A percentile compares a stretch with the other conserved stretches of the same genome.
Conservation (phyloP, 1,140 invertebrate species). For the Formica selysi region DNA sequence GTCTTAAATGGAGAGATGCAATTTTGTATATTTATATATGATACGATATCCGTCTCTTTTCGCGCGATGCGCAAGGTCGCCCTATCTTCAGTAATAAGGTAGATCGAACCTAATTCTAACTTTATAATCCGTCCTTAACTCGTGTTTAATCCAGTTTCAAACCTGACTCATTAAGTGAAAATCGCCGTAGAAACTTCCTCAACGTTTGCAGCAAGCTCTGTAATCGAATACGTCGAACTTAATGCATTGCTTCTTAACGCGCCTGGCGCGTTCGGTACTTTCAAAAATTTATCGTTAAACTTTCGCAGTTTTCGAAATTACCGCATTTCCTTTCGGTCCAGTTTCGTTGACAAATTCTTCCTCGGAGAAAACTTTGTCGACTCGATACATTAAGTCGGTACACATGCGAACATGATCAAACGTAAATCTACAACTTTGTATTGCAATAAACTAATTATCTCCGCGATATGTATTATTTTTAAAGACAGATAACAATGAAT, state of each 20-base stretch:
- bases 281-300: slow-evolving; percentile 58
- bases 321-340: slow-evolving; percentile 35
- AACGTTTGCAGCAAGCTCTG: slow-evolving; percentile 29
- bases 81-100: slow-evolving; percentile 47
- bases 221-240: slow-evolving; percentile 58
- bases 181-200: slow-evolving; percentile 54
- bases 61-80: not conserved
- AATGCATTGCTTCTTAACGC: slow-evolving; percentile 51
- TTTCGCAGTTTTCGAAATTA: slow-evolving; percentile 23
- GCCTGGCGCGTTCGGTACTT: not conserved
- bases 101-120: slow-evolving; percentile 63
- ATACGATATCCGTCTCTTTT: not conserved
- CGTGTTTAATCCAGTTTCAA: slow-evolving; percentile 64
- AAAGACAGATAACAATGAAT: not conserved
- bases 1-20: no score
- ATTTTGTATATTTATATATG: not conserved
- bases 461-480: not conserved
- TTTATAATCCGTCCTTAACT: slow-evolving; percentile 61
- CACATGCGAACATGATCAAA: not conserved
- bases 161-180: slow-evolving; percentile 63
- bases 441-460: not conserved
- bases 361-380: slow-evolving; percentile 20
- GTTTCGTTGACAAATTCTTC: slow-evolving; percentile 49
- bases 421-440: slow-evolving; percentile 15
- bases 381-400: slow-evolving; percentile 25